These are phyloP conservation scores for Strix uralensis DNA, from an alignment of 2,113 vertebrate species.

Conservation along the genomic window DNA sequence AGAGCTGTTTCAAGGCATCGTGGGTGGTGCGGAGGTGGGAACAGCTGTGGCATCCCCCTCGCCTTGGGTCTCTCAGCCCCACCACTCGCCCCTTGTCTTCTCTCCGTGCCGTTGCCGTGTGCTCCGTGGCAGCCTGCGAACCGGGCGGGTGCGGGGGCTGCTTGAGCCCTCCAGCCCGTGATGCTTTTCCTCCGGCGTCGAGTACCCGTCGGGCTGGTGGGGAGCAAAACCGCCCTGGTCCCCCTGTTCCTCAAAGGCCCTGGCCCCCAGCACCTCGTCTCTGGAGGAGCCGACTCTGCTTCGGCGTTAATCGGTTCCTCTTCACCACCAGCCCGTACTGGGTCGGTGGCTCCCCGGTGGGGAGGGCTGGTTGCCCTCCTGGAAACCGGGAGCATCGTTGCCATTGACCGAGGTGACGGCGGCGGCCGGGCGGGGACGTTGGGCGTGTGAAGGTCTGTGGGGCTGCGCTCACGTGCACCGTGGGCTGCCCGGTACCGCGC, in stretches of 20 bases:
- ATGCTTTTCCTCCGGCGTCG: not conserved
- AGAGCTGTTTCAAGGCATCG: fast-evolving
- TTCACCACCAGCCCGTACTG: not conserved
- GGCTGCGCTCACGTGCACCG: fast-evolving
- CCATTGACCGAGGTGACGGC: fast-evolving
- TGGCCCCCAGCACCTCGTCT: not conserved
- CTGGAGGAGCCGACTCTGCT: not conserved
- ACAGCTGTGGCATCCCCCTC: not conserved
- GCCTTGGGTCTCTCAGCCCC: not conserved
- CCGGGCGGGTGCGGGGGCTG: not conserved
- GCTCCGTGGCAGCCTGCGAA: not conserved
- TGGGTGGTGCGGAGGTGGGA: not conserved
- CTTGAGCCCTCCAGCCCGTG: not conserved
- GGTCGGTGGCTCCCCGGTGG: fast-evolving
- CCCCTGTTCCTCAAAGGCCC: not conserved
- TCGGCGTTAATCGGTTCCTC: fast-evolving
- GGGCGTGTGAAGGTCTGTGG: not conserved
- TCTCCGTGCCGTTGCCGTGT: not conserved
- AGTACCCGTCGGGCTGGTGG: not conserved
- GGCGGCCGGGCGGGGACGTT: fast-evolving
- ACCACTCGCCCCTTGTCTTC: not conserved
- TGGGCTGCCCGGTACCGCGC: not conserved
- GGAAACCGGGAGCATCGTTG: not conserved
- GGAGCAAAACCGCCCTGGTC: not conserved
- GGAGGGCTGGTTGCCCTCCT: not conserved